These are phyloP conservation scores for Apolygus lucorum DNA, from an alignment of 1,140 invertebrate species.

Conservation along the genomic window DNA sequence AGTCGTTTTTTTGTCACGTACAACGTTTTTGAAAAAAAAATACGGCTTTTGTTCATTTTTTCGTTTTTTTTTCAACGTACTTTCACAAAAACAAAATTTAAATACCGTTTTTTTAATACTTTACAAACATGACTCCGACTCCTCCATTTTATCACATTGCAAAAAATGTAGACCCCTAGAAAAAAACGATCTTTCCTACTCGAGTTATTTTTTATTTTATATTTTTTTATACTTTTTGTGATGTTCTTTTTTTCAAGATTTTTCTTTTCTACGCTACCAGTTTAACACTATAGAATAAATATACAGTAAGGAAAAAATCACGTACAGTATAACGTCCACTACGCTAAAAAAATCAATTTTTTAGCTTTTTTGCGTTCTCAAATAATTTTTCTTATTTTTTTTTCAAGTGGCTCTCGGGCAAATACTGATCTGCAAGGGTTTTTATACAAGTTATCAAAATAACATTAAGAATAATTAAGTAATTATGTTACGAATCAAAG, in stretches of 20 bases:
- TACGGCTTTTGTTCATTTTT: no score
- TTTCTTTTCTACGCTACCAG: slow-evolving; percentile 1
- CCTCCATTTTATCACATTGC: not conserved
- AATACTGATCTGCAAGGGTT: slow-evolving; percentile 25
- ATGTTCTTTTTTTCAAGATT: slow-evolving; percentile 10
- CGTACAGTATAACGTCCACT: slow-evolving; percentile 28
- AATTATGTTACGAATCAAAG: slow-evolving; percentile 19
- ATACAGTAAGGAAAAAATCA: slow-evolving; percentile 28
- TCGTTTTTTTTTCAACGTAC: no score
- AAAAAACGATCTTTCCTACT: no score
- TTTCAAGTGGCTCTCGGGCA: slow-evolving; percentile 48
- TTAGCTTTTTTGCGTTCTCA: no score
- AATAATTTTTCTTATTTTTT: slow-evolving; percentile 12
- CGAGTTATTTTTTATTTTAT: no score
- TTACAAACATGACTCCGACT: no score
- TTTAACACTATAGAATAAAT: slow-evolving; percentile 27
- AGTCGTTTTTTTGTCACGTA: no score
- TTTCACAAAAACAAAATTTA: no score
- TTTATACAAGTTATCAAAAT: slow-evolving; percentile 19
- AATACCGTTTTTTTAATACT: no score
- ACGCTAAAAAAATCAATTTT: slow-evolving; percentile 13
- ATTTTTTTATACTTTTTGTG: slow-evolving; percentile 12
- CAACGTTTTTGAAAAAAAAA: no score
- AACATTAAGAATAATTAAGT: slow-evolving; percentile 23
- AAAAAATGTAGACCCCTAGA: not conserved